phyloP scores from a whole-genome alignment of 2,797 vertebrate species.

The Ibycter americanus region DNA sequence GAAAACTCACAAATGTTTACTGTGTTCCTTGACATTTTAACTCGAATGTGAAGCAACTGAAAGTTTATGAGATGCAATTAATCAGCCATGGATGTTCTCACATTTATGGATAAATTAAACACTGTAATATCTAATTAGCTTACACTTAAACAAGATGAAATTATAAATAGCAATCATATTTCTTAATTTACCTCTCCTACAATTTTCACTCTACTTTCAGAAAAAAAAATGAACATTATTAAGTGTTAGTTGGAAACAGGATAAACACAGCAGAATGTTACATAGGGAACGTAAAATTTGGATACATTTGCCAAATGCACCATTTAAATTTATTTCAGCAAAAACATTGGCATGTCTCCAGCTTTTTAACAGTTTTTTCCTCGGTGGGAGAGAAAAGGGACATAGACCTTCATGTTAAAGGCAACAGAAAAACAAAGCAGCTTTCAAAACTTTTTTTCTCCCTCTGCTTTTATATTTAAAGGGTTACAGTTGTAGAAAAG shows the following conservation, averaged over 20 bases:
- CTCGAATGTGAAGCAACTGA: background rate
- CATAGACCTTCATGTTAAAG: background rate
- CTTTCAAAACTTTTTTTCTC: background rate
- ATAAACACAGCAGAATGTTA: background rate
- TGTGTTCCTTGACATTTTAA: constrained; percentile 16
- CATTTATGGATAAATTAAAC: background rate
- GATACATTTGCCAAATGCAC: background rate
- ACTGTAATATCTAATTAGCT: background rate
- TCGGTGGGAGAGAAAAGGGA: background rate
- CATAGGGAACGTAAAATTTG: background rate
- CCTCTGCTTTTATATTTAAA: background rate
- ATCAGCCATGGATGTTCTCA: background rate
- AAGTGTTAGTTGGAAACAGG: background rate
- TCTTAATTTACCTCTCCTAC: background rate
- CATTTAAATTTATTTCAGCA: background rate
- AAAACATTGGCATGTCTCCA: background rate
- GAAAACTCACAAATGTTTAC: background rate
- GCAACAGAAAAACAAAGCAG: background rate
- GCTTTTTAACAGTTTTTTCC: background rate
- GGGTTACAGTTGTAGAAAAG: background rate
- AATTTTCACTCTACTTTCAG: background rate
- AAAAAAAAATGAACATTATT: background rate
- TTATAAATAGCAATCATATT: background rate
- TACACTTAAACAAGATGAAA: background rate
- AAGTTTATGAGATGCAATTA: constrained; percentile 17